phyloP scores from a whole-genome alignment of 1,140 invertebrate genomes.

The Zaprionus davidi region DNA sequence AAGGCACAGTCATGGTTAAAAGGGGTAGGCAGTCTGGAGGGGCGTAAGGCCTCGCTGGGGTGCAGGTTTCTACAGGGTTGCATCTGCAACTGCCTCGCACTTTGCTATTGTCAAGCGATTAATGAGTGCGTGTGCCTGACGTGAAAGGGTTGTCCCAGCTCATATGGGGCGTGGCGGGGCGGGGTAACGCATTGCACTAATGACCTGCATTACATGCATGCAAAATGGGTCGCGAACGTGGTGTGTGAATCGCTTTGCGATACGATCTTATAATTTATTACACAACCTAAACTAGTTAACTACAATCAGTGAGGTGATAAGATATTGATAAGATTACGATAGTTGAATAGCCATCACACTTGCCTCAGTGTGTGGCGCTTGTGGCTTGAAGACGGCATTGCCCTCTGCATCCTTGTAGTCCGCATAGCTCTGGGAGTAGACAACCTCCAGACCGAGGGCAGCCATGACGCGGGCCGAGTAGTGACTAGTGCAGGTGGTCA shows the following conservation, averaged over 20 bases:
- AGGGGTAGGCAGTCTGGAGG: neutral
- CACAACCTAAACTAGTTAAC: neutral
- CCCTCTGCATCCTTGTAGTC: slow-evolving; percentile 56
- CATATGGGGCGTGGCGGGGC: neutral
- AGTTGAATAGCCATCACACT: slow-evolving; percentile 21
- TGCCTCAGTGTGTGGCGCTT: slow-evolving; percentile 20
- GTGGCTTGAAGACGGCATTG: slow-evolving; percentile 30
- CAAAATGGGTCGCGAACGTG: slow-evolving; percentile 8
- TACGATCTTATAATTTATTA: neutral
- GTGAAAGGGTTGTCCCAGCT: slow-evolving; percentile 31
- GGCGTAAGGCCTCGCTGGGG: no score
- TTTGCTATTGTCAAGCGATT: slow-evolving; percentile 48
- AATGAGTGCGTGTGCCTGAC: slow-evolving; percentile 56
- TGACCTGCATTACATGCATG: slow-evolving; percentile 68
- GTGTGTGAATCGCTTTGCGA: neutral
- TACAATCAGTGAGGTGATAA: neutral
- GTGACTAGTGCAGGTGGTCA: slow-evolving; percentile 56
- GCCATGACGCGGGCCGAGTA: slow-evolving; percentile 45
- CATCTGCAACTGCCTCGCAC: slow-evolving; percentile 21
- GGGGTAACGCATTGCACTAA: slow-evolving; percentile 48
- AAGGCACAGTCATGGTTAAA: neutral
- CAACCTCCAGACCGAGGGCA: slow-evolving; percentile 46
- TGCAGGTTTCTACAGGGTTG: neutral
- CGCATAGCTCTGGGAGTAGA: slow-evolving; percentile 30
- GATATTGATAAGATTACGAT: neutral